Percentiles rank a stretch among this genome's conserved stretches.
Conservation (phyloP, 1,140 invertebrate species). For the Lethrus apterus region DNA sequence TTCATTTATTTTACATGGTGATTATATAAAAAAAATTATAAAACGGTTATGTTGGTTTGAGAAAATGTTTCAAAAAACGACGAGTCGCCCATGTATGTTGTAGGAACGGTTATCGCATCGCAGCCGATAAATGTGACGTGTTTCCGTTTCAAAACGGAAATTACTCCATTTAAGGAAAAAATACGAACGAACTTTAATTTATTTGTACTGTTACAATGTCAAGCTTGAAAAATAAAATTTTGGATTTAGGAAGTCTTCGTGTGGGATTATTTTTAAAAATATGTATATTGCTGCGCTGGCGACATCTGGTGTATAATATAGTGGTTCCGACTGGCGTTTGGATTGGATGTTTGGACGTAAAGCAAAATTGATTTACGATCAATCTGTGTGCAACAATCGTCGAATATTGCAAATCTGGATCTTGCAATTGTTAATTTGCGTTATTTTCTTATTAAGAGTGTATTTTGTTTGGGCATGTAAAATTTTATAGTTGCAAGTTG, state of each 20-base stretch:
- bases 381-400: constrained; percentile 20
- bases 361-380: constrained; percentile 26
- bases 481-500: constrained; percentile 41
- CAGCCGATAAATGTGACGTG: constrained; percentile 4
- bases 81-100: constrained; percentile 16
- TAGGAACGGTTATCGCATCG: constrained; percentile 10
- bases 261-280: not conserved
- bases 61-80: constrained; percentile 13
- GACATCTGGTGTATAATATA: constrained; percentile 22
- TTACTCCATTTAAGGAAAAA: constrained; percentile 9
- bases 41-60: not conserved
- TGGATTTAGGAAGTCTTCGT: not conserved
- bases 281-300: constrained; percentile 1
- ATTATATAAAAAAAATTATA: too few relatives aligned
- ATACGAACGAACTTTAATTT: not conserved
- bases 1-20: too few relatives aligned
- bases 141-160: constrained; percentile 14
- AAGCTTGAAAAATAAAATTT: too few relatives aligned
- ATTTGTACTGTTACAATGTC: too few relatives aligned
- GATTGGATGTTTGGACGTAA: constrained; percentile 19
- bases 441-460: constrained; percentile 7
- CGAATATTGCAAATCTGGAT: constrained; percentile 1
- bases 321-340: constrained; percentile 20
- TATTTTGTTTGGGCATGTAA: constrained; percentile 9
- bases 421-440: not conserved